A percentile compares a stretch with the other conserved stretches of the same genome.
phyloP scores from a whole-genome alignment of 1,140 invertebrate species.

The Diplogasteroides magnus region DNA sequence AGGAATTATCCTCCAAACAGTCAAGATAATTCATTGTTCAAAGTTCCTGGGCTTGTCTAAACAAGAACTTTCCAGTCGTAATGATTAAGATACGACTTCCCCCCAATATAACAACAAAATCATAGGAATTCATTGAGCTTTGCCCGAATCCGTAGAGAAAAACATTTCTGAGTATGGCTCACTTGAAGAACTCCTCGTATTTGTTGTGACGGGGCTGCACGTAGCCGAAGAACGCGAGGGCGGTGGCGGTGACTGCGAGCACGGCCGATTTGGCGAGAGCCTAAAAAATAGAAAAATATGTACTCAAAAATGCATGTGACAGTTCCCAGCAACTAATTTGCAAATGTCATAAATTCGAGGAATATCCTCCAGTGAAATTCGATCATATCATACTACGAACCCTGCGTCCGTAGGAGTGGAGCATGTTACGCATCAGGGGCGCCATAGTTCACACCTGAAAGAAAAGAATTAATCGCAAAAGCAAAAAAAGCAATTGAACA shows the following conservation, averaged over 20 bases:
- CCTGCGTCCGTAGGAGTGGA: constrained; percentile 14
- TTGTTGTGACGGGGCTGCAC: constrained; percentile 40
- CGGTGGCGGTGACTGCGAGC: constrained; percentile 23
- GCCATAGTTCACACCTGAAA: constrained; percentile 6
- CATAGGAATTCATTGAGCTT: neutral
- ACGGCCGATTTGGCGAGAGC: constrained; percentile 33
- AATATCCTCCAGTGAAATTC: neutral
- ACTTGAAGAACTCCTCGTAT: constrained; percentile 45
- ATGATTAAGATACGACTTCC: neutral
- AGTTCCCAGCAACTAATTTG: neutral
- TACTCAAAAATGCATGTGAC: neutral
- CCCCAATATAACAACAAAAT: constrained; percentile 3
- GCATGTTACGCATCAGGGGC: constrained; percentile 9
- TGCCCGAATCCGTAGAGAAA: neutral
- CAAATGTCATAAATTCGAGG: neutral
- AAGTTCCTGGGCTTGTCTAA: too few species aligned
- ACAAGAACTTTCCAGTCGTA: too few species aligned
- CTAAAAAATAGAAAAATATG: constrained; percentile 3
- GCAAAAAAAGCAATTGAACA: neutral
- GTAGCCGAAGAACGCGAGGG: constrained; percentile 37
- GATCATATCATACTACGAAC: neutral
- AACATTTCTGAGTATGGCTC: constrained; percentile 14
- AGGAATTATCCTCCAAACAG: too few species aligned
- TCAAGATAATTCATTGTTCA: too few species aligned
- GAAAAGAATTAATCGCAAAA: neutral